A percentile compares a stretch with the other conserved stretches of the same genome.
phyloP scores from a whole-genome alignment of 2,888 invertebrate genomes.

The Dicyrtoma fusca region DNA sequence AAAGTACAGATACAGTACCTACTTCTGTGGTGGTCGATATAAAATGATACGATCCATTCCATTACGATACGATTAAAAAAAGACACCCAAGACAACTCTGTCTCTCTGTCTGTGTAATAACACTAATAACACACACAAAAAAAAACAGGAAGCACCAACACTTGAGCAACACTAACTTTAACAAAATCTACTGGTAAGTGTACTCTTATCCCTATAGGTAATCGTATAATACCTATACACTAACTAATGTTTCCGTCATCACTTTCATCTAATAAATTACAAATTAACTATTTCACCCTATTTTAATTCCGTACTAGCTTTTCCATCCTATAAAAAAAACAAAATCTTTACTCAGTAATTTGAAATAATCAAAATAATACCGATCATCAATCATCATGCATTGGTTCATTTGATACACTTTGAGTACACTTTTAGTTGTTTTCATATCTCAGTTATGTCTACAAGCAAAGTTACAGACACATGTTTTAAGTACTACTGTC shows the following conservation, averaged over 20 bases:
- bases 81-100: constrained; percentile 7
- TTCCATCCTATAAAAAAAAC: no score
- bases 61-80: background rate
- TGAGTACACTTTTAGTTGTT: no score
- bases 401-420: background rate
- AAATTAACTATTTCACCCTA: no score
- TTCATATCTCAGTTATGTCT: no score
- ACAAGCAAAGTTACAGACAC: background rate
- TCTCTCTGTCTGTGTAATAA: constrained; percentile 6
- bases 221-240: background rate
- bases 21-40: background rate
- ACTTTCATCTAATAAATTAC: background rate
- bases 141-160: constrained; percentile 26
- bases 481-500: background rate
- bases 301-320: no score
- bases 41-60: background rate
- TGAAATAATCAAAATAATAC: no score
- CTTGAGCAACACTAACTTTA: constrained; percentile 29
- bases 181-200: constrained; percentile 15
- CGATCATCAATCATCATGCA: constrained; percentile 31
- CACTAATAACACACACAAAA: constrained; percentile 29
- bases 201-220: background rate
- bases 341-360: no score
- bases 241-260: background rate
- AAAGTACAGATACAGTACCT: no score